Base-by-base conservation (phyloP, 2,113 vertebrate species). In the Embiotoca jacksoni region DNA sequence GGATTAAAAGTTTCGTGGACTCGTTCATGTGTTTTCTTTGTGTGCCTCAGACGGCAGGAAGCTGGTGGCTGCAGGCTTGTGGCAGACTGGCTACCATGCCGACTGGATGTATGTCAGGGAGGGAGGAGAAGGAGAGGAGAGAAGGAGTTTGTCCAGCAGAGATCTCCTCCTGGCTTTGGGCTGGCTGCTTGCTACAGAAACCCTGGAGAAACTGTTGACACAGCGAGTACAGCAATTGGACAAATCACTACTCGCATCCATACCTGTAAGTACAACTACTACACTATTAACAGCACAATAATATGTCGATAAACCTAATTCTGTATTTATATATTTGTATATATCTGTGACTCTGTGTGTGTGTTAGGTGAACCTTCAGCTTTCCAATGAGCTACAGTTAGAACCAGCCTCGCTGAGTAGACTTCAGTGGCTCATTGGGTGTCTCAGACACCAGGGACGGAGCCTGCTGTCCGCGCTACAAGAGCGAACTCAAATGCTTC, bases 371-470 rank as follows among this genome's bases (percentile, higher is more conserved):
- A 44, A n/a, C 32, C 3, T 32, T 46, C 47, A 32, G 37, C 35
- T 78, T 46, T 59, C 80, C 3, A 6, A 0, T 3, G 56, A 55
- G 41, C 3, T 81, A 23, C 72, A 55, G 13, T 16, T 86, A 3
- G 77, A 89, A 41, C 14, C 52, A 0, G 39, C 60, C 41, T 86
- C 71, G 11, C 31, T 95, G 52, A 88, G 84, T 68, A 89, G 59
- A 53, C 88, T 95, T 32, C 94, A 91, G 82, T 95, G 95, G 94
- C 91, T 91, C 35, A 39, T 87, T 30, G 94, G 95, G 5, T 73
- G 56, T 56, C 72, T 95, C 47, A 91, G 88, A 59, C 69, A 91
- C 52, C 86, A 90, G 57, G 78, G 92, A 60, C 80, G 87, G 66
- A 91, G 57, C 32, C 87, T 95, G 50, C 79, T 93, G 31, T 90